Evolutionary conservation across 1,140 invertebrate species (phyloP), one percentile per base, ranked within the genome.

Genomic region (Rhagoletis pomonella): DNA sequence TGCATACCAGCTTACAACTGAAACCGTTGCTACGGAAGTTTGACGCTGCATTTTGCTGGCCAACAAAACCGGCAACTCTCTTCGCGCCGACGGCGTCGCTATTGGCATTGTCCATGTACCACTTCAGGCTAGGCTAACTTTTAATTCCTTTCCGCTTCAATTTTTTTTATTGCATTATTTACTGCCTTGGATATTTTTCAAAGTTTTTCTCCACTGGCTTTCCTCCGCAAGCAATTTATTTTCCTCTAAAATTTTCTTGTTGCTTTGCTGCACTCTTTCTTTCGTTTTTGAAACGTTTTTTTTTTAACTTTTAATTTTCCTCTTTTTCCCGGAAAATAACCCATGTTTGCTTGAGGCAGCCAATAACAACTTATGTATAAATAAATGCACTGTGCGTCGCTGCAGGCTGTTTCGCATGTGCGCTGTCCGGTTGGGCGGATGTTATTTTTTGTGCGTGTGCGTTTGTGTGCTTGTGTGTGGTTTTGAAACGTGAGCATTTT

Each of bases 401-500:
- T 55, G 73, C 73, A 42, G 67, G 73, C 73, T 47, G n/a, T 14
- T 55, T 29, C 17, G 73, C 55, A 2, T 47, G 44, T 47, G 2
- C 67, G 47, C 17, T 47, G 47, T 55, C 47, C 47, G 73, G 47
- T 19, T 55, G 73, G 29, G 29, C 29, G 29, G 29, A 29, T 29
- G 29, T 29, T 29, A 29, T 29, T 29, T 29, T 29, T 29, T 55
- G 12, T 81, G 73, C 44, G 19, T 10, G 47, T 14, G 17, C n/a
- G 73, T 10, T 7, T 55, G 50, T 10, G 10, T 55, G 50, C 5
- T 29, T 55, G 50, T 77, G 44, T 81, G 73, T 17, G 73, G 73
- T 81, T 81, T 81, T 81, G 73, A 81, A 81, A 81, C 73, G 73
- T 81, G 73, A 29, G 73, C 73, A 81, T 58, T 81, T 81, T 81